Conservation (phyloP, 2,797 vertebrate genomes). For the Tarsius wallacei region DNA sequence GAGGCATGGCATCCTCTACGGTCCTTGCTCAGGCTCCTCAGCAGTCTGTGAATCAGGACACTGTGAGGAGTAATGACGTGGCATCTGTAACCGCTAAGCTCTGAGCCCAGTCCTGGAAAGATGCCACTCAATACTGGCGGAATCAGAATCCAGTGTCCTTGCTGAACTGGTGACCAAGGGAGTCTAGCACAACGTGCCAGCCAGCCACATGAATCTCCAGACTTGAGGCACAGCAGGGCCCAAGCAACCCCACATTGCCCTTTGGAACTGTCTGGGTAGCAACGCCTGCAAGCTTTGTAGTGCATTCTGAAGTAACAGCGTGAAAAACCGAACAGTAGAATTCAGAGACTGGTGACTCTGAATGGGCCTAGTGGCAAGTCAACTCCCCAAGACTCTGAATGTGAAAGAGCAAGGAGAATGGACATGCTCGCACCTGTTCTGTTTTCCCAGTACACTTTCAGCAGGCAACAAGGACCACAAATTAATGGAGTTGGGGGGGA, state of each 20-base stretch:
- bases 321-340: background rate
- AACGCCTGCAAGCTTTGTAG: slow-evolving; percentile 49
- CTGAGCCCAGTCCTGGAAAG: background rate
- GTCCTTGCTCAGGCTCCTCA: background rate
- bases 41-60: background rate
- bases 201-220: background rate
- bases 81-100: background rate
- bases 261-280: background rate
- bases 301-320: slow-evolving; percentile 41
- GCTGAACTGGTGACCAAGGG: background rate
- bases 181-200: background rate
- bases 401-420: background rate
- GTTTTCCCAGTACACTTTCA: background rate
- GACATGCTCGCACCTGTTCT: background rate
- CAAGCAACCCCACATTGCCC: background rate
- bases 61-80: background rate
- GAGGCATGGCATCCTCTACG: background rate
- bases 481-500: background rate
- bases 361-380: slow-evolving; percentile 24
- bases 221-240: background rate
- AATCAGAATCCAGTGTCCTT: rapidly evolving
- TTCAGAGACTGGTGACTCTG: slow-evolving; percentile 46
- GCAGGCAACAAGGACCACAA: background rate
- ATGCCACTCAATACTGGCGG: background rate
- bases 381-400: background rate